Evolutionary conservation across 2,888 invertebrate genomes (phyloP), one percentile per base, ranked within the genome.

Genomic region (Chrysotoxum bicinctum): DNA sequence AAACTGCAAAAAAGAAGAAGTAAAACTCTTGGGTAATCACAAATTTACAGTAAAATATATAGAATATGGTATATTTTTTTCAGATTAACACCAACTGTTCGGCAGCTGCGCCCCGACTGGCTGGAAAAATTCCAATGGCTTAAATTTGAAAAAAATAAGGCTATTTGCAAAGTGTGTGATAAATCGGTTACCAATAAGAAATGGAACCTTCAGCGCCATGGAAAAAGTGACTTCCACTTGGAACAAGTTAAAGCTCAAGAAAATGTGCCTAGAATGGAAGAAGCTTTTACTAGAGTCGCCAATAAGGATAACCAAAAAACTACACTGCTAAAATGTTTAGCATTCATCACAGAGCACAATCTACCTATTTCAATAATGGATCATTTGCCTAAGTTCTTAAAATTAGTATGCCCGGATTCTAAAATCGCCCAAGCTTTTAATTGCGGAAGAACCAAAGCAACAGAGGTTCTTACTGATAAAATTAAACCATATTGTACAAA

Each of bases 371-470:
- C 16, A 10, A 9, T 54, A 10, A 69, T 69, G 43, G 54, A 54
- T 43, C 26, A 26, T 40, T 14, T 40, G 14, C 54, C 30, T 16
- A 26, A 14, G n/a, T 16, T 54, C 54, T 16, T 16, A 37, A 37
- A 37, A 37, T 54, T 3, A 16, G 23, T 54, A 4, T 68, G 37
- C 16, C 26, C 3, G 16, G 69, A 54, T 54, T 69, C 43, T 16
- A 69, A 69, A n/a, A n/a, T n/a, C n/a, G n/a, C n/a, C n/a, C n/a
- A n/a, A n/a, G n/a, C n/a, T n/a, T n/a, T n/a, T n/a, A 54, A 16
- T 69, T 12, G 54, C 54, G 40, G 40, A 10, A 68, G 40, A 40
- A 54, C 54, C 4, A 68, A 54, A 66, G 66, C 66, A 35, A 30
- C 10, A 35, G 10, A 12, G 35, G 35, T 12, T 2, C 12, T 12